Evolutionary conservation across 2,797 vertebrate genomes (phyloP), one percentile per base, ranked within the genome.

Genomic region (Rhyacichthys aspro): DNA sequence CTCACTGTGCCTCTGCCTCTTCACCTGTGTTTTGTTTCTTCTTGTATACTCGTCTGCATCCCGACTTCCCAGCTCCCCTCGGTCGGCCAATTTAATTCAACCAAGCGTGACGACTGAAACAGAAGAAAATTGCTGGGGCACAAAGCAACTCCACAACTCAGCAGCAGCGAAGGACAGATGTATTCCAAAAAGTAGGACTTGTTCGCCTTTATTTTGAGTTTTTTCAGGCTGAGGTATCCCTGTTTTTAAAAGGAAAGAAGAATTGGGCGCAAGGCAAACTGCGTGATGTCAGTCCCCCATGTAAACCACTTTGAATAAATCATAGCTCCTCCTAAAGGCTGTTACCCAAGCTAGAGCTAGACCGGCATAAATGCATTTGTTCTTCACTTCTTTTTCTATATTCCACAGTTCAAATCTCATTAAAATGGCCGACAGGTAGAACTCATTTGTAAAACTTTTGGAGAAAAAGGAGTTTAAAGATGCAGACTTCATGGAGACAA

Each of bases 291-390:
- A 53, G 72, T 87, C 79, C 76, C 73, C 64, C 59, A 63, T 74
- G 84, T 79, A 84, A 77, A 81, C 68, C 14, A 61, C 12, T 73
- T 70, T 87, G 73, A 89, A 89, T 87, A 87, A 87, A 84, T 83
- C 43, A 89, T 85, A 62, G 54, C 36, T 68, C 38, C 43, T 64
- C 70, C 85, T 74, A 86, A 86, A 85, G 67, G 67, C 68, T 73
- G n/a, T 60, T 64, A 52, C 47, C 43, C 49, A 42, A 48, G 66
- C 68, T 62, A 63, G 33, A 43, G 45, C 45, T 17, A 45, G 16
- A 36, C 47, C 23, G 23, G 44, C 45, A 64, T 49, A 49, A 42
- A 52, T 39, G 17, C 7, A 11, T 39, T 39, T 16, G 4, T 28
- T 14, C 2, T 45, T n/a, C 39, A 41, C 12, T 7, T 18, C 9